phyloP scores from a whole-genome alignment of 92 coral and sea anemone species.

The Bergia puertoricense region DNA sequence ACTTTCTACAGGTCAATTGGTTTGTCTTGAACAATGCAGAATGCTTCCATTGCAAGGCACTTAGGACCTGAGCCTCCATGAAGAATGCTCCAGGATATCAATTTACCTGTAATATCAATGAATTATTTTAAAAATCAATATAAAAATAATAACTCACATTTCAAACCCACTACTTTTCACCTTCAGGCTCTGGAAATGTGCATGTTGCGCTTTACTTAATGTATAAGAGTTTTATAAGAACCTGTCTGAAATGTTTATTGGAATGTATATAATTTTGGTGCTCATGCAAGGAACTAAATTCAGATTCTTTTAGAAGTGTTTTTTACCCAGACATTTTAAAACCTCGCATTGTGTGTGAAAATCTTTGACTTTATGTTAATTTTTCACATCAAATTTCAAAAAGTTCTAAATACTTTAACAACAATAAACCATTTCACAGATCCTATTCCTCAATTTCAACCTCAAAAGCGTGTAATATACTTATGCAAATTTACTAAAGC shows the following conservation, averaged over 20 bases:
- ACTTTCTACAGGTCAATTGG: slow-evolving; percentile 42
- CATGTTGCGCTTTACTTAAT: not conserved
- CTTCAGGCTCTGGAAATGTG: slow-evolving; percentile 13
- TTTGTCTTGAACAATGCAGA: slow-evolving; percentile 41
- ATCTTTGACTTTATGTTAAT: too few species aligned
- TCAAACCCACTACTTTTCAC: slow-evolving; percentile 27
- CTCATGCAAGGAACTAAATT: not conserved
- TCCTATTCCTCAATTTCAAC: slow-evolving; percentile 5
- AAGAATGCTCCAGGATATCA: slow-evolving; percentile 51
- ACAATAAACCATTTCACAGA: slow-evolving; percentile 11
- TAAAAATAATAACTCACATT: slow-evolving; percentile 24
- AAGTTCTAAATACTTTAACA: too few species aligned
- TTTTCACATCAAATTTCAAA: too few species aligned
- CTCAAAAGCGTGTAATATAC: slow-evolving; percentile 19
- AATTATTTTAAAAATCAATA: slow-evolving; percentile 14
- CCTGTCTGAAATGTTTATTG: slow-evolving; percentile 1
- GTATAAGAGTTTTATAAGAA: not conserved
- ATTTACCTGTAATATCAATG: slow-evolving; percentile 45
- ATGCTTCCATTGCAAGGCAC: slow-evolving; percentile 52
- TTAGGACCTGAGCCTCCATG: slow-evolving; percentile 56
- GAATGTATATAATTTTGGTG: not conserved
- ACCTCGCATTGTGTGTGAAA: too few species aligned
- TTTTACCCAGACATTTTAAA: not conserved
- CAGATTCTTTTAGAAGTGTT: slow-evolving; percentile 12
- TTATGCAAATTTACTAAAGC: slow-evolving; percentile 21